phyloP scores from a whole-genome alignment of 2,888 invertebrate genomes.

The Spodoptera picta region DNA sequence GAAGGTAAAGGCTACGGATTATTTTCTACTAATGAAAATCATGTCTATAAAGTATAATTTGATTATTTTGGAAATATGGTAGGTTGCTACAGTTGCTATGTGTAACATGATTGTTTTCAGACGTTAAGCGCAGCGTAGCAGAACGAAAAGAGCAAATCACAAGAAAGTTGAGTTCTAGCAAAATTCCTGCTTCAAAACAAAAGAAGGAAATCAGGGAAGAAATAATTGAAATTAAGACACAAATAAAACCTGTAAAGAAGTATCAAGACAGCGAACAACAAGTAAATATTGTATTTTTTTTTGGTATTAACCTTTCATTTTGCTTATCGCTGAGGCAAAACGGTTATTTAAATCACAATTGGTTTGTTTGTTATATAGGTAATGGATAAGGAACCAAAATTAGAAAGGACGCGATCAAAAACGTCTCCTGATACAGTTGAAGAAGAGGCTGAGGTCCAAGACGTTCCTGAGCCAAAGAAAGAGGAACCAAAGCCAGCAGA shows the following conservation, averaged over 20 bases:
- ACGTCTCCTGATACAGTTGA: slow-evolving; percentile 78
- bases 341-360: no score
- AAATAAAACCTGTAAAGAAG: slow-evolving; percentile 89
- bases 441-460: slow-evolving; percentile 70
- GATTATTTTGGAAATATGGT: no score
- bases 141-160: slow-evolving; percentile 93
- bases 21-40: not conserved
- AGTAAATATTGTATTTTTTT: slow-evolving; percentile 56
- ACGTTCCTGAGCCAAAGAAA: slow-evolving; percentile 65
- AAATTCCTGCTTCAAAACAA: slow-evolving; percentile 92
- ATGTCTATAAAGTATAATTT: no score
- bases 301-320: no score
- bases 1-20: slow-evolving; percentile 71
- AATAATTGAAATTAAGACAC: slow-evolving; percentile 91
- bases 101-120: slow-evolving; percentile 55
- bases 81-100: no score
- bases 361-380: slow-evolving; percentile 60
- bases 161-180: slow-evolving; percentile 91
- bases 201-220: slow-evolving; percentile 92
- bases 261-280: slow-evolving; percentile 86
- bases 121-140: slow-evolving; percentile 91
- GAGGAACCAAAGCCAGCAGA: slow-evolving; percentile 76
- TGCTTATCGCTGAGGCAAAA: no score
- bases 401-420: slow-evolving; percentile 80
- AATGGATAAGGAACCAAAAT: slow-evolving; percentile 78